A percentile compares a stretch with the other conserved stretches of the same genome.
phyloP scores from a whole-genome alignment of 2,888 invertebrate species.

The Hirtodrosophila histrioides region DNA sequence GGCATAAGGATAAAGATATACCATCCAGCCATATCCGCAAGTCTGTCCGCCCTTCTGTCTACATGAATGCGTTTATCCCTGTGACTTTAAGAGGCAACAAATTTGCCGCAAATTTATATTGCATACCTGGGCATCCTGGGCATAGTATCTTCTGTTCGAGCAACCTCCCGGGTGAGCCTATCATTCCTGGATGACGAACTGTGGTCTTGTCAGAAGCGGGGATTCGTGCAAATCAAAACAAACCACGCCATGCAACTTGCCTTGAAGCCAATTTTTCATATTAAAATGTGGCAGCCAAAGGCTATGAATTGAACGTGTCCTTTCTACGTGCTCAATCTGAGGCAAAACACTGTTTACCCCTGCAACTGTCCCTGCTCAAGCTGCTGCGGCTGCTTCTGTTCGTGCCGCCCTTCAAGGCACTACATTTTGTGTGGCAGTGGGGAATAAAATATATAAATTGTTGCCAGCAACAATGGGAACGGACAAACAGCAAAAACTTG shows the following conservation, averaged over 20 bases:
- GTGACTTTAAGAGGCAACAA: no score
- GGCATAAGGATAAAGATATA: no score
- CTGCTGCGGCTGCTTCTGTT: not conserved
- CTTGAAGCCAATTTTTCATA: constrained; percentile 38
- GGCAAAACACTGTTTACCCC: not conserved
- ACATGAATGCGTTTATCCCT: no score
- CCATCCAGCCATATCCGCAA: no score
- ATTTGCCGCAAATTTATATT: no score
- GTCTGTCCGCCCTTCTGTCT: no score
- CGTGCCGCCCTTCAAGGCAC: constrained; percentile 9
- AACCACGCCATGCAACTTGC: constrained; percentile 21
- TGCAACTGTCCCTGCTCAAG: not conserved
- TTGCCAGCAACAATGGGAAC: constrained; percentile 16
- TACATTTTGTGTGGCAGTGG: constrained; percentile 8
- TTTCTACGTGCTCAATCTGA: constrained; percentile 33
- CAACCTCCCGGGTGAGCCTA: not conserved
- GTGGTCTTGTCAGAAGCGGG: constrained; percentile 5
- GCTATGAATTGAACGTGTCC: constrained; percentile 30
- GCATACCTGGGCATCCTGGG: no score
- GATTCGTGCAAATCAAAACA: constrained; percentile 18
- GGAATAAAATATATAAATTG: constrained; percentile 28
- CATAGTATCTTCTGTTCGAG: no score
- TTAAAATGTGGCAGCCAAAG: constrained; percentile 29
- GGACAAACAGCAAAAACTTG: constrained; percentile 44
- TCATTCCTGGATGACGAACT: constrained; percentile 26